These are phyloP conservation scores for Greenwoodochromis staneri DNA, from an alignment of 2,113 vertebrate species.

Conservation along the genomic window DNA sequence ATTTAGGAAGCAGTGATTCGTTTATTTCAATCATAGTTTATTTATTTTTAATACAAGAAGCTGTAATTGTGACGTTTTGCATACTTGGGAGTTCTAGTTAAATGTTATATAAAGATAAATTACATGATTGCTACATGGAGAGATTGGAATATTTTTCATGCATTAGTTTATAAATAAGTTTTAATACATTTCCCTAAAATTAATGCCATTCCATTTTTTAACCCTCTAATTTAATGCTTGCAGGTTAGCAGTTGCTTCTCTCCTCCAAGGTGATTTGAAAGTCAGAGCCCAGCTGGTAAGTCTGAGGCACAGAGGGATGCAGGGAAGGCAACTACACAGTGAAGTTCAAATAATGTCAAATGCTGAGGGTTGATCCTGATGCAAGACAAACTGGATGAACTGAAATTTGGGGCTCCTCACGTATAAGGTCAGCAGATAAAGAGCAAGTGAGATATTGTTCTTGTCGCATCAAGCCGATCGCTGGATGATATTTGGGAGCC, in stretches of 20 bases:
- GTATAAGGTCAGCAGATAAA: constrained; percentile 46
- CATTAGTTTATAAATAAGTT: not conserved
- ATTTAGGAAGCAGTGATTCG: not conserved
- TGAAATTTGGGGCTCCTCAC: constrained; percentile 7
- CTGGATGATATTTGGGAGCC: constrained; percentile 27
- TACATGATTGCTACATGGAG: not conserved
- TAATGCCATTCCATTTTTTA: not conserved
- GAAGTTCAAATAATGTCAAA: constrained; percentile 51
- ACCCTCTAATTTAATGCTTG: not conserved
- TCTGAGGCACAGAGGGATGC: constrained; percentile 23
- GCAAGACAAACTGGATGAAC: constrained; percentile 20
- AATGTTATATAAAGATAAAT: not conserved
- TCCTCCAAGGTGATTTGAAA: constrained; percentile 56
- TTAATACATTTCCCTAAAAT: not conserved
- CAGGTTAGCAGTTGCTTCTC: not conserved
- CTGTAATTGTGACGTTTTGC: not conserved
- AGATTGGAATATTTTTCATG: not conserved
- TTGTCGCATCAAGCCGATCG: not conserved
- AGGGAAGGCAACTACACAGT: constrained; percentile 5
- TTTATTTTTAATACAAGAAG: not conserved
- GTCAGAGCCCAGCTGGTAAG: constrained; percentile 42
- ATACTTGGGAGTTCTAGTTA: not conserved
- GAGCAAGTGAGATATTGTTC: constrained; percentile 26
- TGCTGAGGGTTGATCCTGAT: constrained; percentile 39
- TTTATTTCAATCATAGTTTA: not conserved